Evolutionary conservation across 2,113 vertebrate species (phyloP), one percentile per base, ranked within the genome.

Genomic region (Camelus dromedarius): DNA sequence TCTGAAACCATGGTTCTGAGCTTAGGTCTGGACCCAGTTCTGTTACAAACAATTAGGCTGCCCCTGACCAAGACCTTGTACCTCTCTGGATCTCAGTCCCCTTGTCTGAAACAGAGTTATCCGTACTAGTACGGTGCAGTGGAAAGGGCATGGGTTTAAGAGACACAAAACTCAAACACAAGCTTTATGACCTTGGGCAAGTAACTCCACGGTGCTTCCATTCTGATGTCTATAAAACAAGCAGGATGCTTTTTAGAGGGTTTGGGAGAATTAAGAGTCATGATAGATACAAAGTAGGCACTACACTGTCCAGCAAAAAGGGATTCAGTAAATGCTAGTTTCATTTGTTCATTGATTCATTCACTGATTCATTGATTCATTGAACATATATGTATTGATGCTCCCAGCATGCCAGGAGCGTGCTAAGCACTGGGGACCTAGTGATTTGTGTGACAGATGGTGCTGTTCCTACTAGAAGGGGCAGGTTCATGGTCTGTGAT

Each of bases 191-290:
- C 64, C 88, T 77, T 88, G 84, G 30, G 56, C 88, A 88, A 46
- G 46, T 79, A 38, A 81, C 28, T 82, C 22, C 75, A 81, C 0
- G 14, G 30, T 1, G 10, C 52, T 80, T 89, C 52, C 73, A 20
- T 87, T 82, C 10, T 38, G 60, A 80, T 5, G 50, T 66, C 32
- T 54, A 1, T 30, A 87, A 91, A 90, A 70, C 32, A 82, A 75
- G 67, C 38, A 56, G 32, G 67, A 72, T 42, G 46, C 18, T 16
- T 80, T 79, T 42, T 28, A 90, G 9, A 70, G 6, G 70, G 52
- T 90, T 92, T 83, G 75, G 84, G 67, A 90, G 54, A 67, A 93
- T 89, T 54, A 69, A 58, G 75, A 92, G 79, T 24, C 70, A 72
- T 11, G 50, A 50, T 64, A 72, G 32, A 48, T 13, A 42, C 20